Evolutionary conservation across 2,888 invertebrate species (phyloP), one percentile per base, ranked within the genome.

Genomic region (Crossocerus cetratus): DNA sequence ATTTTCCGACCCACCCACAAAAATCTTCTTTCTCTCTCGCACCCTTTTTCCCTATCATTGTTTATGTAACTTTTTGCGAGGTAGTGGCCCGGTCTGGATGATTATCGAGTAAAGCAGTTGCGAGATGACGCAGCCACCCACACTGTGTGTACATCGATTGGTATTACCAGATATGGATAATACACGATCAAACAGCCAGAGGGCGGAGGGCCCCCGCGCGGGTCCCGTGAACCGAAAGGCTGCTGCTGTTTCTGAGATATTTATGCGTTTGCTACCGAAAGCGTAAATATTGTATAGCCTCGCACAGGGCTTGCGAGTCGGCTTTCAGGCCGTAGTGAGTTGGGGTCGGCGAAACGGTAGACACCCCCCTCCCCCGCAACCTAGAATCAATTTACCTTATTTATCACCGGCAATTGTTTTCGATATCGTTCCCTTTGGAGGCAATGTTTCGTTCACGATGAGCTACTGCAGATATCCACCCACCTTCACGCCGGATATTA

Each of bases 281-380:
- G 81, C 83, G 82, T 86, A 84, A 86, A 87, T 86, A 85, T 84
- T 83, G 74, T 75, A 84, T 79, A 80, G 75, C 71, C 67, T 74
- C 78, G 73, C 78, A 72, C 74, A 71, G 69, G 53, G 60, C 64
- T 63, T 66, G 65, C 53, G 20, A 63, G 65, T 57, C 23, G 62
- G 76, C 69, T 61, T 67, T 58, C 69, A 64, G 44, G 63, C 62
- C 60, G 71, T 67, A 72, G 56, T 65, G 11, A 32, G 8, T 32
- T 11, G 32, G 32, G 32, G 32, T 32, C 32, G 32, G 32, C 32
- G 32, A 32, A 32, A 32, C 53, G 72, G 75, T 64, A 69, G 70
- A 58, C 71, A 55, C 59, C 63, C 59, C 69, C 73, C 65, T 49
- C 59, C 63, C 59, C 69, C 73, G 63, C 72, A 72, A 62, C 69